These are phyloP conservation scores for Pseudoips prasinana DNA, from an alignment of 2,888 invertebrate species.

Conservation along the genomic window DNA sequence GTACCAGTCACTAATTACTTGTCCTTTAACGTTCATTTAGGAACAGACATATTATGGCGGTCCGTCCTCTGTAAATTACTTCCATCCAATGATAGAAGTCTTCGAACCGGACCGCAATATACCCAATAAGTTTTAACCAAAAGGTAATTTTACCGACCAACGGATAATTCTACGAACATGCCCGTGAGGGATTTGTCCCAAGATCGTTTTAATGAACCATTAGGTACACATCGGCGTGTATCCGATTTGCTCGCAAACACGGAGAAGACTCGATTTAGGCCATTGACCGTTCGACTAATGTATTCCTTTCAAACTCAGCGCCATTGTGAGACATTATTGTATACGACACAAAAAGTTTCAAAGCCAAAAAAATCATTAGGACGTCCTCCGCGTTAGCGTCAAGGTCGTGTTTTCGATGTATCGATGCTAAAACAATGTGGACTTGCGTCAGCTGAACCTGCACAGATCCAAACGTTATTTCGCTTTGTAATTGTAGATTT, in stretches of 20 bases:
- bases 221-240: conserved; percentile 14
- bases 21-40: too few relatives aligned
- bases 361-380: conserved; percentile 50
- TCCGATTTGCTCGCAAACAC: conserved; percentile 33
- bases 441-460: conserved; percentile 42
- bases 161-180: not conserved
- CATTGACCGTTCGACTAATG: conserved; percentile 63
- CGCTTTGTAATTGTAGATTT: conserved; percentile 49
- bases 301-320: conserved; percentile 69
- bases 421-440: conserved; percentile 50
- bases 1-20: too few relatives aligned
- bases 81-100: conserved; percentile 18
- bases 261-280: conserved; percentile 22
- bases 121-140: conserved; percentile 1
- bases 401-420: conserved; percentile 52
- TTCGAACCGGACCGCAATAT: conserved; percentile 7
- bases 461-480: conserved; percentile 34
- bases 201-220: conserved; percentile 30
- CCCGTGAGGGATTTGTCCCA: conserved; percentile 22
- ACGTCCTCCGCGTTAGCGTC: conserved; percentile 53
- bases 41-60: conserved; percentile 13
- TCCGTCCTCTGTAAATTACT: conserved; percentile 24
- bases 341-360: conserved; percentile 61
- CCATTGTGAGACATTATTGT: conserved; percentile 65
- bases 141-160: conserved; percentile 13